Conservation (phyloP, 2,797 vertebrate genomes). For the Acipenser transmontanus region DNA sequence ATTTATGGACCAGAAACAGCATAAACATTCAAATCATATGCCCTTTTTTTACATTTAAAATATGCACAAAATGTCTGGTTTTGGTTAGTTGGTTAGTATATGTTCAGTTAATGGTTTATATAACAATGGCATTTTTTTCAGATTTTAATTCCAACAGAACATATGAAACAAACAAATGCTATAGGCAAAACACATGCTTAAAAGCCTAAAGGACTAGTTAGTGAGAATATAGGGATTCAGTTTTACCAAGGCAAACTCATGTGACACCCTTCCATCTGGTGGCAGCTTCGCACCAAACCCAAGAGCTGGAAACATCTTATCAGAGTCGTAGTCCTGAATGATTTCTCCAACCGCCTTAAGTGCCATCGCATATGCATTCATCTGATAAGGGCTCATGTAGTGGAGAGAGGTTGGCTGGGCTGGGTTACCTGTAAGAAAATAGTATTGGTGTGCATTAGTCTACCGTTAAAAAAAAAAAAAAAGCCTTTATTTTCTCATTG, state of each 20-base stretch:
- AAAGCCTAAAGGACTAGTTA: neutral
- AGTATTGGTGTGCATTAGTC: neutral
- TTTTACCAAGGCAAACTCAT: constrained; percentile 93
- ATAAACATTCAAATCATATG: too few relatives aligned
- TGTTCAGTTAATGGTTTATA: too few relatives aligned
- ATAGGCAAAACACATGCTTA: too few relatives aligned
- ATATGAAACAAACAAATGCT: too few relatives aligned
- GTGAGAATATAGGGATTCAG: neutral
- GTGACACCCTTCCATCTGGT: constrained; percentile 89
- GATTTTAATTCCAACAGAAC: too few relatives aligned
- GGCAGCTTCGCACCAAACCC: constrained; percentile 95
- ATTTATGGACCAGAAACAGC: too few relatives aligned
- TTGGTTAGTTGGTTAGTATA: too few relatives aligned
- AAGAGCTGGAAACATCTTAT: constrained; percentile 97
- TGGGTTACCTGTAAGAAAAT: constrained; percentile 74
- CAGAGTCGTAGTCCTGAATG: constrained; percentile 96
- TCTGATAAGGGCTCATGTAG: constrained; percentile 95
- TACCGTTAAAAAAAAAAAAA: too few relatives aligned
- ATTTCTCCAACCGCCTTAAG: constrained; percentile 94
- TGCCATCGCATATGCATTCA: constrained; percentile 93
- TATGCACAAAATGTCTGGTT: too few relatives aligned
- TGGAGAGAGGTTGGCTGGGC: constrained; percentile 93
- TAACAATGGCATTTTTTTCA: too few relatives aligned
- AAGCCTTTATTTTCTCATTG: too few relatives aligned
- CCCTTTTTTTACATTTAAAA: too few relatives aligned